Conservation (phyloP, 2,888 invertebrate genomes). For the Acronicta aceris region DNA sequence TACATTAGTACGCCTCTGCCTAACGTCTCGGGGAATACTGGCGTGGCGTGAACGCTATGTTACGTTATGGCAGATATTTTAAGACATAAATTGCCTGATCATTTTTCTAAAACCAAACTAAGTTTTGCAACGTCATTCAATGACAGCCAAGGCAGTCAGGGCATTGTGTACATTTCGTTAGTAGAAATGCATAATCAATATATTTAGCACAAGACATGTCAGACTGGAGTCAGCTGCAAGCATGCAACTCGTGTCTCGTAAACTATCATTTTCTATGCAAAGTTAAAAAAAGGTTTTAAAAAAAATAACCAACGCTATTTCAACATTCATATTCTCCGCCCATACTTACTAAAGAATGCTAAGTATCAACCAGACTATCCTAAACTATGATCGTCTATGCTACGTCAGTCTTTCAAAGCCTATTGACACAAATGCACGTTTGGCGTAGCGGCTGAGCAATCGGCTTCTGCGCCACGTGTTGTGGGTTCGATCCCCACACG, state of each 20-base stretch:
- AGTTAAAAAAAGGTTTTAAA: not conserved
- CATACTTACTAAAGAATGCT: not conserved
- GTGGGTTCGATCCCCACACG: no score
- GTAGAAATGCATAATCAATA: not conserved
- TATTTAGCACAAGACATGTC: not conserved
- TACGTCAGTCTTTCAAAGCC: no score
- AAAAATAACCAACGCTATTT: not conserved
- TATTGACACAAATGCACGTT: no score
- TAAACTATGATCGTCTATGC: no score
- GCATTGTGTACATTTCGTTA: not conserved
- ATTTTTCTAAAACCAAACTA: not conserved
- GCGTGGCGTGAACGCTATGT: no score
- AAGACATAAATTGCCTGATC: conserved; percentile 10
- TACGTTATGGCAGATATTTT: conserved; percentile 20
- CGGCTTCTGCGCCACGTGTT: no score
- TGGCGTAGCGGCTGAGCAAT: no score
- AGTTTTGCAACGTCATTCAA: conserved; percentile 16
- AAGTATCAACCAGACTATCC: no score
- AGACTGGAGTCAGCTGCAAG: not conserved
- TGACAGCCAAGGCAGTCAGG: not conserved
- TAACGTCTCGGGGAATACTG: no score
- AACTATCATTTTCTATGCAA: not conserved
- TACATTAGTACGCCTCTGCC: no score
- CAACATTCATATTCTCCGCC: not conserved
- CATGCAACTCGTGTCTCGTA: not conserved